Base-by-base conservation (phyloP, 2,888 invertebrate genomes). In the Thera obeliscata region DNA sequence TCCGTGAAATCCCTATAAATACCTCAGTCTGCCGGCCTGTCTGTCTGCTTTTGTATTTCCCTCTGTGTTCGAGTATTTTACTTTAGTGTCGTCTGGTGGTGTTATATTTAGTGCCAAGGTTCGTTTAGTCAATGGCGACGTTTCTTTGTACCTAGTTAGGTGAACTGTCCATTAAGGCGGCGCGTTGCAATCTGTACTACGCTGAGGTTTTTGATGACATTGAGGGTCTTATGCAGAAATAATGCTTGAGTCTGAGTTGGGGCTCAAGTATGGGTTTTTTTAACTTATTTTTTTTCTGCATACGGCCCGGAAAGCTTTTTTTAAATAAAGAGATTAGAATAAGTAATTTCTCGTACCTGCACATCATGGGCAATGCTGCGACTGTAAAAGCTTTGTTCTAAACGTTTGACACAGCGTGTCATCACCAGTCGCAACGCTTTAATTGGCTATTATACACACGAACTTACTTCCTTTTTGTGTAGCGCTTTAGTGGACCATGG, bases 41-140 rank as follows among this genome's bases (percentile, higher is more conserved):
- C 90, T 86, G 88, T 87, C 86, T 81, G 79, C 75, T 85, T 87
- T 88, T 87, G 86, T 88, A 85, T 72, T 73, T 72, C 68, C 69
- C 61, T 66, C 70, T 70, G 74, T 67, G 64, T 68, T 72, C 70
- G 70, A 73, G 70, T 72, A 70, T 74, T 71, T 75, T 65, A 73
- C 74, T 73, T 87, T 87, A 82, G 87, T 85, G 85, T 80, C 77
- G 78, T 75, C 80, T 78, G 82, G 83, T 89, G 74, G 77, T 52
- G 58, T 69, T 89, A 89, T 87, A 83, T 85, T 87, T 90, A 89
- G 74, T 74, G 76, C 73, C 84, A 84, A 84, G 84, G 85, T 83
- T 86, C 66, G 63, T 69, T 69, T 69, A 66, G 66, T 69, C 69
- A 69, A 69, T 69, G 69, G 69, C 55, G 54, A 66, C 46, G 43